These are phyloP conservation scores for Lymantria dispar DNA, from an alignment of 2,888 invertebrate genomes.

Conservation along the genomic window DNA sequence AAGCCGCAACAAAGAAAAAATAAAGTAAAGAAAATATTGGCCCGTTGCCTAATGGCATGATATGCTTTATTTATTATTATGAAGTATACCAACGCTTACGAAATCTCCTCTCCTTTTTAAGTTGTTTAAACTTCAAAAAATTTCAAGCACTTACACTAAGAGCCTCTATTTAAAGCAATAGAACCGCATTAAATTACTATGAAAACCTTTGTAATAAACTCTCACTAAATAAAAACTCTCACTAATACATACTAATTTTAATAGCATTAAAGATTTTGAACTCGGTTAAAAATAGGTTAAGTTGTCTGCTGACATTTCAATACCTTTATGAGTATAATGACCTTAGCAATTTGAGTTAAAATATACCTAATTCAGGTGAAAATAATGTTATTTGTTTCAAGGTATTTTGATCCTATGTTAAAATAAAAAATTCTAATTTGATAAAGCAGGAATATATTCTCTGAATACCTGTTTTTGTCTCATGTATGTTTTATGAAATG, in stretches of 20 bases:
- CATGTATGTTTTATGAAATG: too few species aligned
- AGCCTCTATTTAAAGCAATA: background rate
- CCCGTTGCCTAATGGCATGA: slow-evolving; percentile 16
- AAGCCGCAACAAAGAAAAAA: too few species aligned
- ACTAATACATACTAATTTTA: background rate
- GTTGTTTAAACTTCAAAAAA: background rate
- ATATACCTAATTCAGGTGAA: too few species aligned
- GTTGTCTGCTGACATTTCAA: too few species aligned
- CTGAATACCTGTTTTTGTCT: too few species aligned
- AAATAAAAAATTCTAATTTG: too few species aligned
- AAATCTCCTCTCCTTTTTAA: background rate
- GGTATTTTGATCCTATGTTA: too few species aligned
- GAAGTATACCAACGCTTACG: background rate
- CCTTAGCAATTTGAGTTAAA: too few species aligned
- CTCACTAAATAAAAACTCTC: background rate
- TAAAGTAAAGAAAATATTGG: slow-evolving; percentile 8
- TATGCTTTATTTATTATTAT: slow-evolving; percentile 1
- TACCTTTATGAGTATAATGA: too few species aligned
- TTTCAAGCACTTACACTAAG: background rate
- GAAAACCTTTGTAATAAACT: background rate
- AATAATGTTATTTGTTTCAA: too few species aligned
- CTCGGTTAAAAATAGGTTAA: background rate
- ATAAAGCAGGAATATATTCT: too few species aligned
- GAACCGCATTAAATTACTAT: background rate
- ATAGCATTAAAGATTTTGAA: background rate